Conservation (phyloP, 2,888 invertebrate species). For the Leptinotarsa rubiginosa region DNA sequence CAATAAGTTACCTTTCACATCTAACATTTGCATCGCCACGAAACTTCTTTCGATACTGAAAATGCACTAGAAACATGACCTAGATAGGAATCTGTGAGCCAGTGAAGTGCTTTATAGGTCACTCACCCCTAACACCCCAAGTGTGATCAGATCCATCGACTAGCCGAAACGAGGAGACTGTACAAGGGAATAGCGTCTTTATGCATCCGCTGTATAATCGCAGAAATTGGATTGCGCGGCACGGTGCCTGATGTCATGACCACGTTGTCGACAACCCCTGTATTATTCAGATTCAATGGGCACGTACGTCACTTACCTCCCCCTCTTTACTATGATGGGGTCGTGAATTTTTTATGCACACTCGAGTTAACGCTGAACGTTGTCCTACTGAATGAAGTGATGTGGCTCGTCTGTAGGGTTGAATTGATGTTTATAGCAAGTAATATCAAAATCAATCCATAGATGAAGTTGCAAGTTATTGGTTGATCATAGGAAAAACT, state of each 20-base stretch:
- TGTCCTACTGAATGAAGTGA: constrained; percentile 7
- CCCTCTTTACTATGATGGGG: constrained; percentile 29
- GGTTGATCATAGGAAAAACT: background rate
- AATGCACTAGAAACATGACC: constrained; percentile 47
- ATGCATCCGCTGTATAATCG: background rate
- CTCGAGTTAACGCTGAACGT: constrained; percentile 12
- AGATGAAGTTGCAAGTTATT: background rate
- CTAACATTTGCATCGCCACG: constrained; percentile 33
- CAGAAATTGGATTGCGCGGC: constrained; percentile 2
- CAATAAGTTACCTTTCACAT: constrained; percentile 29
- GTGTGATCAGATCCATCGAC: constrained; percentile 37
- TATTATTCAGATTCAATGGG: constrained; percentile 29
- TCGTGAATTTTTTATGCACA: constrained; percentile 20
- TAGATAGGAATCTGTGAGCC: constrained; percentile 48
- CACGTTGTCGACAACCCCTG: constrained; percentile 16
- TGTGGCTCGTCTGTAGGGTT: constrained; percentile 8
- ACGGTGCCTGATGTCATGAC: constrained; percentile 13
- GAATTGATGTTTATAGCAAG: background rate
- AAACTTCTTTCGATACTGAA: constrained; percentile 15
- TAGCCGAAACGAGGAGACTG: background rate
- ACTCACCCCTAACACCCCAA: constrained; percentile 45
- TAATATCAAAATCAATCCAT: background rate
- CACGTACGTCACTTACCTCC: constrained; percentile 37
- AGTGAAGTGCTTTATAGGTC: constrained; percentile 42
- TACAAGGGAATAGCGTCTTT: background rate